Evolutionary conservation across 2,888 invertebrate genomes (phyloP).

Genomic region (Cheilosia grossa): DNA sequence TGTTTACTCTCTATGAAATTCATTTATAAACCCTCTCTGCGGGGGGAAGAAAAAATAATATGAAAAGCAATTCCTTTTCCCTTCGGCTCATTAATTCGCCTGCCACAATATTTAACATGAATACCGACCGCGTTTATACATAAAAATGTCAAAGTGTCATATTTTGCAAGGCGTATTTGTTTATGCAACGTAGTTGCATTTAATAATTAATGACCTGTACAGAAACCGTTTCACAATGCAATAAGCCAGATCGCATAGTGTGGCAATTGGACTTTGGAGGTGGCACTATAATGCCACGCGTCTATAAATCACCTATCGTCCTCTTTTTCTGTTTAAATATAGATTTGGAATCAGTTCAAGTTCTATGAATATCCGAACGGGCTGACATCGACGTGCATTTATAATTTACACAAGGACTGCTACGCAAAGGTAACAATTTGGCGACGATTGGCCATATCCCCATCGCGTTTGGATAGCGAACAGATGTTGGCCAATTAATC

Average conservation of each 20-base stretch:
- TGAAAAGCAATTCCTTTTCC: neutral
- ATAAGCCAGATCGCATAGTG: constrained; percentile 19
- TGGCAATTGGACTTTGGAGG: neutral
- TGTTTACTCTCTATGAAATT: neutral
- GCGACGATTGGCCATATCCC: constrained; percentile 1
- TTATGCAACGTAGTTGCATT: constrained; percentile 23
- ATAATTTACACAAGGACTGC: neutral
- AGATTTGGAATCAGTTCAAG: neutral
- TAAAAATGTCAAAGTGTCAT: constrained; percentile 38
- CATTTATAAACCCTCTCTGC: constrained; percentile 1
- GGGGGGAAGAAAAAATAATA: neutral
- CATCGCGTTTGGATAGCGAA: neutral
- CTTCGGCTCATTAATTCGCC: constrained; percentile 5
- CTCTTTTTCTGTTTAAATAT: neutral
- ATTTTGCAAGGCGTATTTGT: neutral
- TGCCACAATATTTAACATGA: constrained; percentile 13
- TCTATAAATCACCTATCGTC: constrained; percentile 11
- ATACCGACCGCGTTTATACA: neutral
- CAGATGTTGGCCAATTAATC: constrained; percentile 6
- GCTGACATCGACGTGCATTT: neutral
- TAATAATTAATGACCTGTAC: constrained; percentile 29
- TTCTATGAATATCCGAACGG: constrained; percentile 14
- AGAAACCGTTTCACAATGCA: constrained; percentile 20
- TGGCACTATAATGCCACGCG: constrained; percentile 19
- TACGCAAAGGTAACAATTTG: neutral